A percentile compares a stretch with the other conserved stretches of the same genome.
Evolutionary conservation across 1,140 invertebrate species (phyloP).

Genomic region (Epicauta chinensis): DNA sequence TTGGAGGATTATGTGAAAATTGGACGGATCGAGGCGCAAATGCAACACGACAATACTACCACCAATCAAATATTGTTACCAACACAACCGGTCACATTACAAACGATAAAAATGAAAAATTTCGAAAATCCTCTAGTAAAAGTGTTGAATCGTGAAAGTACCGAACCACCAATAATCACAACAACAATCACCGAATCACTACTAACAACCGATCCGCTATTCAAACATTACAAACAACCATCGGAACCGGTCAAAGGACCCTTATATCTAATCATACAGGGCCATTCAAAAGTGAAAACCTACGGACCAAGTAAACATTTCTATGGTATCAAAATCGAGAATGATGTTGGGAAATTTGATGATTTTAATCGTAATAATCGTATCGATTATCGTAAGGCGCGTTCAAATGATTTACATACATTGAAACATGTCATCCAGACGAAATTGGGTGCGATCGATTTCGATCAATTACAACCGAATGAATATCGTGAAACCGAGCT

Average conservation of each 20-base stretch:
- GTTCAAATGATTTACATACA: slow-evolving; percentile 34
- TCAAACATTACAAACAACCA: slow-evolving; percentile 59
- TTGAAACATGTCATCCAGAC: slow-evolving; percentile 37
- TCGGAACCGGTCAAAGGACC: slow-evolving; percentile 55
- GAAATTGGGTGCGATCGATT: slow-evolving; percentile 36
- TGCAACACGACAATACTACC: slow-evolving; percentile 20
- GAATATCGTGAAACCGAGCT: slow-evolving; percentile 49
- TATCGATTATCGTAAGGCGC: slow-evolving; percentile 21
- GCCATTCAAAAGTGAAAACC: slow-evolving; percentile 76
- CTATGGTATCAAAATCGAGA: slow-evolving; percentile 44
- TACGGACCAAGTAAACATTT: slow-evolving; percentile 60
- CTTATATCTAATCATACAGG: slow-evolving; percentile 73
- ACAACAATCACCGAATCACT: slow-evolving; percentile 41
- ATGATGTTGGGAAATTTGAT: too few relatives aligned
- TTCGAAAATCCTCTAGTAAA: neutral
- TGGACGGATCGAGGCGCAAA: slow-evolving; percentile 43
- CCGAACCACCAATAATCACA: slow-evolving; percentile 20
- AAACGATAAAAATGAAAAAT: too few relatives aligned
- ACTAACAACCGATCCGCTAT: slow-evolving; percentile 48
- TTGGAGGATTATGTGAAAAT: slow-evolving; percentile 44
- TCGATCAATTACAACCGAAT: slow-evolving; percentile 10
- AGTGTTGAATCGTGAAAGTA: slow-evolving; percentile 18
- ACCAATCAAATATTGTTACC: too few relatives aligned
- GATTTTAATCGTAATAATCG: too few relatives aligned
- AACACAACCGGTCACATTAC: too few relatives aligned